These are phyloP conservation scores for Phacellophora camtschatica DNA, from an alignment of 30 jellyfish, hydroid and myxozoan genomes.

Conservation along the genomic window DNA sequence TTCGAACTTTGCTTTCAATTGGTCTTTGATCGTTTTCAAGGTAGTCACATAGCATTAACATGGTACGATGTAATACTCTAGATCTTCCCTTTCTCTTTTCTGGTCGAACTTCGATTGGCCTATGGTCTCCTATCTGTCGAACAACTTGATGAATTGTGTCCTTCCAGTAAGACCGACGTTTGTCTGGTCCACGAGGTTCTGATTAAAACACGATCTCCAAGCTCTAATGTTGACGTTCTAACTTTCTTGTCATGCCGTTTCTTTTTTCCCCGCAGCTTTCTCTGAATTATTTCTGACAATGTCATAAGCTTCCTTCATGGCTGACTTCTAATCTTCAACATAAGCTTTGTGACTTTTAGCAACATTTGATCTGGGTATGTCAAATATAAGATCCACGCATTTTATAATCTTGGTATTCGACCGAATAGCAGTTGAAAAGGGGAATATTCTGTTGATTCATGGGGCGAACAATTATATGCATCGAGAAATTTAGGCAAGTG, in stretches of 20 bases:
- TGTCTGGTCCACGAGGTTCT: constrained; percentile 52
- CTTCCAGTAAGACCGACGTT: constrained; percentile 31
- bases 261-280: background rate
- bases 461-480: constrained; percentile 21
- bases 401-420: constrained; percentile 7
- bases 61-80: constrained; percentile 13
- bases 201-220: constrained; percentile 20
- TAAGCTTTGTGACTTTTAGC: background rate
- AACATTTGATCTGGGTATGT: background rate
- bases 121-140: background rate
- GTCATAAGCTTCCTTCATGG: background rate
- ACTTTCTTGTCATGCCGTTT: background rate
- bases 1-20: background rate
- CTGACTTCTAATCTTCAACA: constrained; percentile 2
- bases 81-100: background rate
- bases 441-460: constrained; percentile 38
- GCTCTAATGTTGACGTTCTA: background rate
- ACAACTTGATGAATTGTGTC: background rate
- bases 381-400: constrained; percentile 16
- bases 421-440: constrained; percentile 37
- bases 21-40: background rate
- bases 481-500: too few relatives aligned
- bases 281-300: background rate
- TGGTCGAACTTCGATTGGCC: constrained; percentile 12
- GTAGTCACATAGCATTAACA: background rate